Conservation (phyloP, 1,140 invertebrate species). For the Lineus longissimus region DNA sequence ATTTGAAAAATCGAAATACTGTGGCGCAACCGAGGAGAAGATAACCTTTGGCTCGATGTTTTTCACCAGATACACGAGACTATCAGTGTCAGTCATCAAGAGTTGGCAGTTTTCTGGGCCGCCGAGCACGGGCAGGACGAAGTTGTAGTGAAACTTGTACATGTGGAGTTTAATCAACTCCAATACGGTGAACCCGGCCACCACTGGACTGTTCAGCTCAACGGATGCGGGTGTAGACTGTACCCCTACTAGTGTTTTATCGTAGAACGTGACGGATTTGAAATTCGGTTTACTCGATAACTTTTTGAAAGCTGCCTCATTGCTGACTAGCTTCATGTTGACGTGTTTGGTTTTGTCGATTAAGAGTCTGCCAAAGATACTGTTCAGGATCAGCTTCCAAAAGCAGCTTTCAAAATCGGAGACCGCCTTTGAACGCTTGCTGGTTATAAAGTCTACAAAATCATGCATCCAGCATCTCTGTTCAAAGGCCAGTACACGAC, state of each 20-base stretch:
- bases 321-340: background rate
- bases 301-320: background rate
- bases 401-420: background rate
- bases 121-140: background rate
- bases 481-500: background rate
- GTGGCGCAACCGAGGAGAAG: background rate
- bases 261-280: background rate
- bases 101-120: background rate
- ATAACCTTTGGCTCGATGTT: background rate
- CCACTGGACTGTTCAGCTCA: background rate
- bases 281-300: background rate
- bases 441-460: background rate
- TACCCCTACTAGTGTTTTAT: background rate
- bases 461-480: background rate
- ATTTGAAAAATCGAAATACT: slow-evolving; percentile 1
- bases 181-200: background rate
- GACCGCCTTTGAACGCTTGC: background rate
- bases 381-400: background rate
- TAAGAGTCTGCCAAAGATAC: background rate
- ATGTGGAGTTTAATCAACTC: slow-evolving; percentile 1
- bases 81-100: background rate
- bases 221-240: background rate
- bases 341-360: no score
- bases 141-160: slow-evolving; percentile 5
- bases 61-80: background rate